phyloP scores from a whole-genome alignment of 2,113 vertebrate genomes.

The Agapornis roseicollis region DNA sequence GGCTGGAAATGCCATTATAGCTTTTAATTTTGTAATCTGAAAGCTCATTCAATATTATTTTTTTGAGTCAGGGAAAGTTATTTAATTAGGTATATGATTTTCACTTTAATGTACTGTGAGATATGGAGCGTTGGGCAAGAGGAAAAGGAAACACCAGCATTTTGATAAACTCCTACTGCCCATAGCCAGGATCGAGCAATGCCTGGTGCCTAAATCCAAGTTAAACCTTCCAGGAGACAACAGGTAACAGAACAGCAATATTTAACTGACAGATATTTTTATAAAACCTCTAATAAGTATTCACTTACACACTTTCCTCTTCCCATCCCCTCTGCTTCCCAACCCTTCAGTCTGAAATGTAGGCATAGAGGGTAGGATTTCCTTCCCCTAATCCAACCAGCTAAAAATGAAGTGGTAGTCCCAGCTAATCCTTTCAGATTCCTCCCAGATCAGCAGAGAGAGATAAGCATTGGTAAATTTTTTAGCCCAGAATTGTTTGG shows the following conservation, averaged over 20 bases:
- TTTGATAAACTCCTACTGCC: not conserved
- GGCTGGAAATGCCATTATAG: not conserved
- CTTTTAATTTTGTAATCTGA: conserved; percentile 13
- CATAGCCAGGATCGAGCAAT: not conserved
- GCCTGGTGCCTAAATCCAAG: not conserved
- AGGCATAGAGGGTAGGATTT: not conserved
- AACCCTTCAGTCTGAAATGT: not conserved
- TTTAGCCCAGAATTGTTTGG: not conserved
- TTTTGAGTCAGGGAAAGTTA: conserved; percentile 22
- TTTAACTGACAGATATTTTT: not conserved
- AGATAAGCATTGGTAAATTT: not conserved
- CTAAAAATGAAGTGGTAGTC: not conserved
- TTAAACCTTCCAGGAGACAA: not conserved
- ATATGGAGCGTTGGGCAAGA: not conserved
- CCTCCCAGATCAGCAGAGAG: not conserved
- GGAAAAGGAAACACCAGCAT: not conserved
- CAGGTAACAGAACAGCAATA: not conserved
- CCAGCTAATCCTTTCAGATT: not conserved
- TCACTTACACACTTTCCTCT: not conserved
- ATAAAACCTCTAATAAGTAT: not conserved
- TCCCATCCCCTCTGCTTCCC: not conserved
- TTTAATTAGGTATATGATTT: conserved; percentile 12
- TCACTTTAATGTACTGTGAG: not conserved
- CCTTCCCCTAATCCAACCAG: not conserved
- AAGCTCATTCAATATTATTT: conserved; percentile 30